Percentiles rank a stretch among this genome's conserved stretches.
Conservation (phyloP, 2,888 invertebrate species). For the Eurytoma adleriae region DNA sequence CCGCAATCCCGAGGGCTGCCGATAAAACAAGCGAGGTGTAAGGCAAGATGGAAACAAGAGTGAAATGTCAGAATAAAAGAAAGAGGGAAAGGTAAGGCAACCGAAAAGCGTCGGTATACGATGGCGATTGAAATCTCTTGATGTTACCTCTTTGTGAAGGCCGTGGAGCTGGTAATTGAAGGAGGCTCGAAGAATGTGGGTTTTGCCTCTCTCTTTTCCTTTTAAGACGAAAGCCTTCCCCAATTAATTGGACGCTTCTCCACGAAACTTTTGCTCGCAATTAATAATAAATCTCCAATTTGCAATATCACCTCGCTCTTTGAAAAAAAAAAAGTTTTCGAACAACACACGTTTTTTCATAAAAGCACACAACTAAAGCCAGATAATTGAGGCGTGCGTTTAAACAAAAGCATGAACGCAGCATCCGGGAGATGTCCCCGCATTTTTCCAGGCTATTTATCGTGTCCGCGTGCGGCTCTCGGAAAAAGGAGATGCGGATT, state of each 20-base stretch:
- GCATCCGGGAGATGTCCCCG: too few relatives aligned
- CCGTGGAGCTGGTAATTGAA: conserved; percentile 18
- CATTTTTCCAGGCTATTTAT: too few relatives aligned
- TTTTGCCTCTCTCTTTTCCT: not conserved
- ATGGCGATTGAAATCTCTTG: conserved; percentile 29
- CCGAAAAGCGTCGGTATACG: not conserved
- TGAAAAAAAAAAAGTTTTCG: too few relatives aligned
- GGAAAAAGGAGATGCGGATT: not conserved
- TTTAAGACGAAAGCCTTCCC: conserved; percentile 5
- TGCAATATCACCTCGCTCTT: not conserved
- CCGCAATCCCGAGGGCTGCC: too few relatives aligned
- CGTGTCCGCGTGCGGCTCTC: too few relatives aligned
- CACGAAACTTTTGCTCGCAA: not conserved
- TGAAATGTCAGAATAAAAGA: not conserved
- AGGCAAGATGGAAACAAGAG: not conserved
- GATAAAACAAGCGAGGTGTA: not conserved
- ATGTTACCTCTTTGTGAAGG: conserved; percentile 29
- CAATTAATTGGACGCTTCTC: not conserved
- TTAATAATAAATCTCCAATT: too few relatives aligned
- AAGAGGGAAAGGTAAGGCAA: not conserved
- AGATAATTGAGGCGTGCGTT: too few relatives aligned
- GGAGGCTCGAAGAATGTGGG: not conserved
- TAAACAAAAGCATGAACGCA: too few relatives aligned
- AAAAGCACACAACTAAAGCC: too few relatives aligned
- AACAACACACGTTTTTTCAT: too few relatives aligned